Percentiles rank a stretch among this genome's conserved stretches.
These are phyloP conservation scores for Numida meleagris DNA, from an alignment of 2,113 vertebrate species.

Conservation along the genomic window DNA sequence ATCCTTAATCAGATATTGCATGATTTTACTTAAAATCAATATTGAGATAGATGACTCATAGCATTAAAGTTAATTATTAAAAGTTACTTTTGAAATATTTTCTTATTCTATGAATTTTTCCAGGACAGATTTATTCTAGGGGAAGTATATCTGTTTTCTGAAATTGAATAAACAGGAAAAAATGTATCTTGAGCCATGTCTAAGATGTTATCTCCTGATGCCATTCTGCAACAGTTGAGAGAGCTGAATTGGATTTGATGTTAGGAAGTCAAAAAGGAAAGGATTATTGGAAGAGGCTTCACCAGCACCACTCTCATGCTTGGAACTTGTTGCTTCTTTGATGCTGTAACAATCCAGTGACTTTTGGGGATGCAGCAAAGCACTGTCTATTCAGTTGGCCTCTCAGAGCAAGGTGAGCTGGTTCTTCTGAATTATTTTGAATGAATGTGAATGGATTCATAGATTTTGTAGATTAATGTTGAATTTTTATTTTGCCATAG, in stretches of 20 bases:
- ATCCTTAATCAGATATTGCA: constrained; percentile 1
- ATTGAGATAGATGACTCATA: neutral
- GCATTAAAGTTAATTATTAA: neutral
- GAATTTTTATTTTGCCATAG: neutral
- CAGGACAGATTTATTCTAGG: neutral
- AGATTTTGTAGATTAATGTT: neutral
- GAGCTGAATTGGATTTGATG: neutral
- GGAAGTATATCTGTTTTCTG: neutral
- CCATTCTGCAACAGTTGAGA: neutral
- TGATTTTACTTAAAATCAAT: constrained; percentile 10
- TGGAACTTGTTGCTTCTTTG: neutral
- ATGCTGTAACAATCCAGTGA: neutral
- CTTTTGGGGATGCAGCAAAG: neutral
- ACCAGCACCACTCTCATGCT: neutral
- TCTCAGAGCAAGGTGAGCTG: neutral
- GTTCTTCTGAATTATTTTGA: neutral
- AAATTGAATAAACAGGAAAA: constrained; percentile 16
- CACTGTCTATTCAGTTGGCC: rapidly evolving
- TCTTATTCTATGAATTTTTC: neutral
- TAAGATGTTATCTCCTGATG: neutral
- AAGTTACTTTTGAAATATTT: neutral
- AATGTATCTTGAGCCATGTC: neutral
- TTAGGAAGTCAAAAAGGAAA: neutral
- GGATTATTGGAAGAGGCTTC: neutral
- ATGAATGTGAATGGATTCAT: neutral